phyloP scores from a whole-genome alignment of 2,113 vertebrate genomes.

The Morone chrysops region DNA sequence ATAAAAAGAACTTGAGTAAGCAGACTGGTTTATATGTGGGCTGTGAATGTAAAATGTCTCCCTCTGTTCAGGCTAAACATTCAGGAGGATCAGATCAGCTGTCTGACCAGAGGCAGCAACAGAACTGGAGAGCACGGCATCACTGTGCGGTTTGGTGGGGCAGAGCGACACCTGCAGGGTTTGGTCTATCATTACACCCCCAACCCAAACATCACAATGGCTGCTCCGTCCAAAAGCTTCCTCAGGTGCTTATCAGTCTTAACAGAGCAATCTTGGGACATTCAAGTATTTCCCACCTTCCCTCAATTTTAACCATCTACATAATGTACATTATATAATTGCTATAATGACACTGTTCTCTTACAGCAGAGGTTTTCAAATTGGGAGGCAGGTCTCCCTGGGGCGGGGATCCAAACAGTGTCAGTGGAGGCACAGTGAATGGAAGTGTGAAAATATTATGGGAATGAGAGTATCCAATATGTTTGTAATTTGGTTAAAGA shows the following conservation, averaged over 20 bases:
- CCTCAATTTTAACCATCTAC: neutral
- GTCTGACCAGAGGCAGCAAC: slow-evolving; percentile 88
- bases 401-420: too few relatives aligned
- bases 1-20: neutral
- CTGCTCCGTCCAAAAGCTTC: slow-evolving; percentile 92
- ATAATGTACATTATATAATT: neutral
- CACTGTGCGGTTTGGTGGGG: slow-evolving; percentile 87
- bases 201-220: slow-evolving; percentile 92
- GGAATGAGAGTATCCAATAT: too few relatives aligned
- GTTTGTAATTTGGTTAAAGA: too few relatives aligned
- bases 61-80: slow-evolving; percentile 82
- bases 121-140: slow-evolving; percentile 84
- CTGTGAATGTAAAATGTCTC: neutral
- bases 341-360: neutral
- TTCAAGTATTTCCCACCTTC: neutral
- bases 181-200: slow-evolving; percentile 89
- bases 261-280: neutral
- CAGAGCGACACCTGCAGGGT: slow-evolving; percentile 86
- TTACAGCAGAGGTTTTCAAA: too few relatives aligned
- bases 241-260: slow-evolving; percentile 85
- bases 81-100: slow-evolving; percentile 86
- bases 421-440: too few relatives aligned
- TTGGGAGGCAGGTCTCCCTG: too few relatives aligned
- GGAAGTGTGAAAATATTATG: too few relatives aligned
- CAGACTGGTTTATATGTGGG: neutral